phyloP scores from a whole-genome alignment of 2,797 vertebrate genomes.

The Choloepus didactylus region DNA sequence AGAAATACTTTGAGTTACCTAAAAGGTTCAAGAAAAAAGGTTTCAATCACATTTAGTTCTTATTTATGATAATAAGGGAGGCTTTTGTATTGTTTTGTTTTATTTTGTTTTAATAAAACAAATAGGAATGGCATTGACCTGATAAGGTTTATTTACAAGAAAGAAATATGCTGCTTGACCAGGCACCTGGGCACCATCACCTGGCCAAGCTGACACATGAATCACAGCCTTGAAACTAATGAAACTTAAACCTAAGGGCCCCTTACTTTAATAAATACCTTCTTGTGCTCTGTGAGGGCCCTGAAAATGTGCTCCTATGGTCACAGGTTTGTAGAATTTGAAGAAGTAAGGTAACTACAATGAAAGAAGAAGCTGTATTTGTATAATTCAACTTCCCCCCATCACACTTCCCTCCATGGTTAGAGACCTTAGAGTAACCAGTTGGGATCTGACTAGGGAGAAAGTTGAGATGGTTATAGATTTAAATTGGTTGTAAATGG shows the following conservation, averaged over 20 bases:
- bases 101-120: too few relatives aligned
- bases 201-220: too few relatives aligned
- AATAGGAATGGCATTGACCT: too few relatives aligned
- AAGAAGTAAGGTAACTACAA: not conserved
- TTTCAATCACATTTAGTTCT: too few relatives aligned
- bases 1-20: too few relatives aligned
- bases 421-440: not conserved
- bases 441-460: not conserved
- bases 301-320: not conserved
- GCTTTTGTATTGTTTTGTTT: too few relatives aligned
- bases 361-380: not conserved
- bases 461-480: not conserved
- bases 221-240: too few relatives aligned
- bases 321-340: not conserved
- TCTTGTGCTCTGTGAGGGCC: not conserved
- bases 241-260: not conserved
- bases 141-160: too few relatives aligned
- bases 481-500: not conserved
- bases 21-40: too few relatives aligned
- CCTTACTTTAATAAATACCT: not conserved
- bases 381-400: slow-evolving; percentile 26
- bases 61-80: too few relatives aligned
- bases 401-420: slow-evolving; percentile 43
- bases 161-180: too few relatives aligned
- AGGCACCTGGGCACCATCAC: too few relatives aligned